These are phyloP conservation scores for Drosophila punjabiensis DNA, from an alignment of 1,140 invertebrate species.

Conservation along the genomic window DNA sequence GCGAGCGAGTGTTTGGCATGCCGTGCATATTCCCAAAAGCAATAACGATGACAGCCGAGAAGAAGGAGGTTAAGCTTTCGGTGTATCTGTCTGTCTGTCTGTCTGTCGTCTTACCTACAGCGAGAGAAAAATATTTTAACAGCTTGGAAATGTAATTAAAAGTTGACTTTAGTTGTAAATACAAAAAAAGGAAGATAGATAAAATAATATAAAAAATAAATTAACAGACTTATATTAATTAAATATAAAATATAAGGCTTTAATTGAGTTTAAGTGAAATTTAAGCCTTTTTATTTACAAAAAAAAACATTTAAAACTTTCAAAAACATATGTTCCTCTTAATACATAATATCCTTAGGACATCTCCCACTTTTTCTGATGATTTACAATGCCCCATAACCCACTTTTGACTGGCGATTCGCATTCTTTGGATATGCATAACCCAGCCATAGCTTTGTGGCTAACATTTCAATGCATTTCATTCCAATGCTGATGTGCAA, in stretches of 20 bases:
- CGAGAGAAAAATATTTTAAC: conserved; percentile 7
- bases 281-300: background rate
- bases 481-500: conserved; percentile 69
- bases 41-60: conserved; percentile 76
- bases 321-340: background rate
- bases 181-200: too few species aligned
- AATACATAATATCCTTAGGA: background rate
- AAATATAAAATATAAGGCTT: background rate
- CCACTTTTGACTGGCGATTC: conserved; percentile 40
- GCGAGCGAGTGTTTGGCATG: conserved; percentile 55
- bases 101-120: conserved; percentile 7
- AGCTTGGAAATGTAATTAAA: background rate
- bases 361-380: conserved; percentile 16
- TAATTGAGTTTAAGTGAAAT: background rate
- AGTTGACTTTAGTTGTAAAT: background rate
- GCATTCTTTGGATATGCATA: conserved; percentile 45
- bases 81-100: background rate
- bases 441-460: conserved; percentile 51
- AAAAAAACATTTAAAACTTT: background rate
- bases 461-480: conserved; percentile 80
- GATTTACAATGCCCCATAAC: background rate
- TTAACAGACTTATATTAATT: too few species aligned
- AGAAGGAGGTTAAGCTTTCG: conserved; percentile 33
- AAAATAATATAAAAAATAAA: too few species aligned
- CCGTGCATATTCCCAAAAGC: conserved; percentile 79